Conservation (phyloP, 2,888 invertebrate species). For the Scaptomyza tumidula region DNA sequence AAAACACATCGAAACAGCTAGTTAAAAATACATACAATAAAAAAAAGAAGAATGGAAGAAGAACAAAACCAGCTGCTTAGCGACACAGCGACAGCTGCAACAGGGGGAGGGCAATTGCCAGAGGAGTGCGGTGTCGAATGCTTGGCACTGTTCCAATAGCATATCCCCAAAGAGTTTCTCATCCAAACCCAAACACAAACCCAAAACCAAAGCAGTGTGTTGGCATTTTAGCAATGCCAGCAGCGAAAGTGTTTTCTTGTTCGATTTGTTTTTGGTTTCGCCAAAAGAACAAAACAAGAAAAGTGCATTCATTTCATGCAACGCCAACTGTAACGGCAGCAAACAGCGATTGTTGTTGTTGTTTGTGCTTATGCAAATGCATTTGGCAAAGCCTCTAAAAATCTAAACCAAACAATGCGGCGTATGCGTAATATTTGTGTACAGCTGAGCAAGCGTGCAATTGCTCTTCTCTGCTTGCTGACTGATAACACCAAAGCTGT, state of each 20-base stretch:
- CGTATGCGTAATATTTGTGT: conserved; percentile 55
- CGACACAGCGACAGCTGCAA: conserved; percentile 42
- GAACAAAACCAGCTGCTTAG: conserved; percentile 19
- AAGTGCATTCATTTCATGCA: conserved; percentile 71
- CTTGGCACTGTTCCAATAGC: conserved; percentile 45
- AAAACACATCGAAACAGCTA: conserved; percentile 41
- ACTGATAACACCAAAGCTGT: conserved; percentile 10
- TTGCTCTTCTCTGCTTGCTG: not conserved
- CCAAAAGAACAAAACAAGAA: not conserved
- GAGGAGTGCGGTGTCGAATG: conserved; percentile 2
- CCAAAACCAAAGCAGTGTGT: conserved; percentile 27
- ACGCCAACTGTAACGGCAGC: conserved; percentile 46
- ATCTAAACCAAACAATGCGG: conserved; percentile 36
- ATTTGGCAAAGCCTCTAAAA: conserved; percentile 7
- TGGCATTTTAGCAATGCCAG: conserved; percentile 73
- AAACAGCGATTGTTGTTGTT: not conserved
- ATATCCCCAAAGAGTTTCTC: conserved; percentile 31
- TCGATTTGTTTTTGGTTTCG: not conserved
- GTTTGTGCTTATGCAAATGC: conserved; percentile 24
- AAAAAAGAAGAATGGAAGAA: conserved; percentile 5
- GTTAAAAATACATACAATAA: conserved; percentile 71
- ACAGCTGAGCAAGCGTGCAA: conserved; percentile 31
- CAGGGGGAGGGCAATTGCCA: conserved; percentile 2
- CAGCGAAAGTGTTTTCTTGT: conserved; percentile 65
- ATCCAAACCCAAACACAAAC: conserved; percentile 9